Evolutionary conservation across 2,113 vertebrate genomes (phyloP).

Genomic region (Calyptomena viridis): DNA sequence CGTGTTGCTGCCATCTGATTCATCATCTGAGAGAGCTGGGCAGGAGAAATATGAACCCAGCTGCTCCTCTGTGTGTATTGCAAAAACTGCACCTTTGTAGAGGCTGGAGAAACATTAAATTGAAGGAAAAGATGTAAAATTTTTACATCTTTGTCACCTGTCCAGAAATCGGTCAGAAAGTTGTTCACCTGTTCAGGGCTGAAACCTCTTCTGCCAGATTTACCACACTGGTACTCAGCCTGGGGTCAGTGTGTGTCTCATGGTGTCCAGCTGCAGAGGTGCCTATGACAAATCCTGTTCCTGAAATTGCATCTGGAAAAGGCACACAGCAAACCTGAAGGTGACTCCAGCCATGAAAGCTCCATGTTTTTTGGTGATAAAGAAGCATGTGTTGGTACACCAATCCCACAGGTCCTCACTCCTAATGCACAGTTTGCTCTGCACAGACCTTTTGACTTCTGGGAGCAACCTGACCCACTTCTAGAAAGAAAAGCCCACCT

Average conservation of each 20-base stretch:
- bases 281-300: neutral
- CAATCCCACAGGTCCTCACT: rapidly evolving
- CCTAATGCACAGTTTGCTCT: neutral
- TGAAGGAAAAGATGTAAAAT: neutral
- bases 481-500: neutral
- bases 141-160: neutral
- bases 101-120: neutral
- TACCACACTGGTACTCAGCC: neutral
- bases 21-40: neutral
- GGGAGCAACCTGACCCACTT: neutral
- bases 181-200: neutral
- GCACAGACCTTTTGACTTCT: neutral
- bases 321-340: neutral
- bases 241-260: rapidly evolving
- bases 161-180: neutral
- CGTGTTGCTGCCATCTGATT: neutral
- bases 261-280: neutral
- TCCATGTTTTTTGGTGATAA: neutral
- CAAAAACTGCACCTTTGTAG: neutral
- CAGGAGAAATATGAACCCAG: neutral
- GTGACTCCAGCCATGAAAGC: neutral
- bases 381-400: neutral
- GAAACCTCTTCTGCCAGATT: neutral
- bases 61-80: neutral
- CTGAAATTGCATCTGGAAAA: neutral